These are phyloP conservation scores for Luperina testacea DNA, from an alignment of 2,888 invertebrate genomes.

Conservation along the genomic window DNA sequence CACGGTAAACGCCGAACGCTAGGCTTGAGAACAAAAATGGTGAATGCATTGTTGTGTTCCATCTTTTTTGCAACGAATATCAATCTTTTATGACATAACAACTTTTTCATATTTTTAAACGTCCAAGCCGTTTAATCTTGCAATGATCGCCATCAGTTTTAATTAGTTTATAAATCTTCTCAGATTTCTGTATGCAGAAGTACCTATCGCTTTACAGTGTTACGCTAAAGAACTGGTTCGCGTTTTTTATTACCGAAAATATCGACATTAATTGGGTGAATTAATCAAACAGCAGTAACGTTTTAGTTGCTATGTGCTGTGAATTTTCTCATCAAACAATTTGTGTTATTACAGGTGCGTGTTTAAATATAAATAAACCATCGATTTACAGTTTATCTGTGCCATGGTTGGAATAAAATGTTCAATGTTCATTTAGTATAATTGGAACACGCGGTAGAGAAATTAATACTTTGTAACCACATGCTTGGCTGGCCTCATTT, in stretches of 20 bases:
- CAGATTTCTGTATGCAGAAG: constrained; percentile 23
- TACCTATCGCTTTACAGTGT: constrained; percentile 15
- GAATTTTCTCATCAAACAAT: constrained; percentile 37
- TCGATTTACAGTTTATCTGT: constrained; percentile 11
- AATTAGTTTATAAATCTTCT: constrained; percentile 23
- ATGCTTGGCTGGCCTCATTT: constrained; percentile 51
- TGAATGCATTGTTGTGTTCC: constrained; percentile 69
- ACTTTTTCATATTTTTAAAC: not conserved
- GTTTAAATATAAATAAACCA: constrained; percentile 24
- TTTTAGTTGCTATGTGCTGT: constrained; percentile 31
- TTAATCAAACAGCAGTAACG: constrained; percentile 32
- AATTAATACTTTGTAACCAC: constrained; percentile 56
- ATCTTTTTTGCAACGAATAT: constrained; percentile 38
- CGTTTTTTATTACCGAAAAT: constrained; percentile 47
- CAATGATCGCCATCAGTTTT: constrained; percentile 23
- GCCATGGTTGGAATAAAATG: constrained; percentile 7
- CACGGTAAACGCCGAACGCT: constrained; percentile 59
- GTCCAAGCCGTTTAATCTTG: constrained; percentile 8
- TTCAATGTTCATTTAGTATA: constrained; percentile 36
- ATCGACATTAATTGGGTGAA: constrained; percentile 51
- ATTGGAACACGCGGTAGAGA: constrained; percentile 39
- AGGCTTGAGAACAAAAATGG: constrained; percentile 68
- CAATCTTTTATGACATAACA: constrained; percentile 5
- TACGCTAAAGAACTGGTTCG: constrained; percentile 43
- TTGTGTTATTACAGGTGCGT: constrained; percentile 12